Conservation (phyloP, 2,888 invertebrate genomes). For the Himalopsyche tibetana region DNA sequence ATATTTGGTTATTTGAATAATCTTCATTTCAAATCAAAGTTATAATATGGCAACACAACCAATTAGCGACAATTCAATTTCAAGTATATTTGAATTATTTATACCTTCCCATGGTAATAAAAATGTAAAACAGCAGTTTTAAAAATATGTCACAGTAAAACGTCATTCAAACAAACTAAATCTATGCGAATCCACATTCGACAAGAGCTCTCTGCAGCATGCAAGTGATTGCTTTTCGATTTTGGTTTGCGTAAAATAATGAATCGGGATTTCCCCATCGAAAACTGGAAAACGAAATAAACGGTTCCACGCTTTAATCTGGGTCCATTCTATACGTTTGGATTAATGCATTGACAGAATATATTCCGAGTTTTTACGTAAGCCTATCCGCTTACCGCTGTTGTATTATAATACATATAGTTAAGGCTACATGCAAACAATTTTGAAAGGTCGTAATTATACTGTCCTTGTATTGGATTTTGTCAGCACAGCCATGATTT, state of each 20-base stretch:
- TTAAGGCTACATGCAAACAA: not conserved
- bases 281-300: not conserved
- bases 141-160: not conserved
- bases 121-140: no score
- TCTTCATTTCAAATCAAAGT: no score
- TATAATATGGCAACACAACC: no score
- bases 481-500: not conserved
- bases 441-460: not conserved
- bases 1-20: no score
- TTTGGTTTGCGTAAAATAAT: conserved; percentile 39
- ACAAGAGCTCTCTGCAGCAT: not conserved
- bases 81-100: no score
- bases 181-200: conserved; percentile 11
- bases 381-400: conserved; percentile 24
- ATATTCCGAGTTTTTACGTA: conserved; percentile 21
- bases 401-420: not conserved
- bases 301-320: conserved; percentile 7
- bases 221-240: conserved; percentile 42
- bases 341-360: conserved; percentile 36
- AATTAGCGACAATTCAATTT: no score
- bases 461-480: not conserved
- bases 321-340: not conserved
- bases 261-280: not conserved
- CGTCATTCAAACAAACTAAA: conserved; percentile 7
- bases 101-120: no score